Conservation (phyloP, 1,140 invertebrate genomes). For the Saccostrea cuccullata region DNA sequence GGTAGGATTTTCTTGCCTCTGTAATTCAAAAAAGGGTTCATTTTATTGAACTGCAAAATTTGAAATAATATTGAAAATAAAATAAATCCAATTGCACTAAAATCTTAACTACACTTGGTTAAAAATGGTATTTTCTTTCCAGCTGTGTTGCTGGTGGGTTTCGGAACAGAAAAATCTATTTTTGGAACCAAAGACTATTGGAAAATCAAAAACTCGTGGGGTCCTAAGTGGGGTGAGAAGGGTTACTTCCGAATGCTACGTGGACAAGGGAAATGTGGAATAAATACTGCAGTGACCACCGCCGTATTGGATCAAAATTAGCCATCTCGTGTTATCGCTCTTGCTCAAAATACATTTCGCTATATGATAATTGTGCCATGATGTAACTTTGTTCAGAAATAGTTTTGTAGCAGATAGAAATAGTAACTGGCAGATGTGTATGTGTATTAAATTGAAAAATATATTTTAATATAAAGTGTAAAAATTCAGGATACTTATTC, state of each 20-base stretch:
- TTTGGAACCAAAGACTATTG: slow-evolving; percentile 72
- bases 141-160: slow-evolving; percentile 76
- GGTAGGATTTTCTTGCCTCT: slow-evolving; percentile 51
- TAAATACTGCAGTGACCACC: slow-evolving; percentile 74
- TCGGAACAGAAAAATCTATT: slow-evolving; percentile 68
- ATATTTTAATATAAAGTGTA: no score
- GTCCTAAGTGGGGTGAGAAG: slow-evolving; percentile 71
- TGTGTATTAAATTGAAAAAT: no score
- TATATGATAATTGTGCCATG: background rate
- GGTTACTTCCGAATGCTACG: slow-evolving; percentile 75
- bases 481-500: no score
- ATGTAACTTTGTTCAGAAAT: background rate
- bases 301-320: slow-evolving; percentile 60
- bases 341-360: background rate
- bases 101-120: no score
- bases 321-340: background rate
- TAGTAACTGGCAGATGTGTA: no score
- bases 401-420: no score
- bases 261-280: slow-evolving; percentile 72
- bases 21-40: no score
- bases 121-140: slow-evolving; percentile 47
- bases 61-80: no score
- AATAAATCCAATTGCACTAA: no score
- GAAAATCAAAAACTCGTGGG: slow-evolving; percentile 77
- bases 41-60: no score